Base-by-base conservation (phyloP, 2,797 vertebrate genomes). In the Phalloptychus januarius region DNA sequence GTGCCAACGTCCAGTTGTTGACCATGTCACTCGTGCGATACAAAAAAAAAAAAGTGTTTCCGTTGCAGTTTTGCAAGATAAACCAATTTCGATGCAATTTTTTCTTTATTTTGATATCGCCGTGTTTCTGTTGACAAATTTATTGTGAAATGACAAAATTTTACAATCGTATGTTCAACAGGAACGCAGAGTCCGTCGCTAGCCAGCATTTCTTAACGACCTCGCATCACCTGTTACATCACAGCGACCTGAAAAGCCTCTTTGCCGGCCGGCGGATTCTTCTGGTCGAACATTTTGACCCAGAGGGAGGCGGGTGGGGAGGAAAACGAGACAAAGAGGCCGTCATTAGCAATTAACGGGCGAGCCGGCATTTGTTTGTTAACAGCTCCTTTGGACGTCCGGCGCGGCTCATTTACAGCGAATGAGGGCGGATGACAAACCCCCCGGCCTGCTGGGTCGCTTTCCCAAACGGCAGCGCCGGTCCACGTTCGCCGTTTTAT, bases 321-420 rank as follows among this genome's bases (percentile, higher is more conserved):
- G 85, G 88, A 92, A 92, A 87, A 65, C 82, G 20, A 50, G 65
- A 88, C 89, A 94, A 93, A 93, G 88, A 90, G 81, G 54, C 92
- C 80, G 88, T 94, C 93, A 95, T 94, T 93, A 92, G 94, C 92
- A 94, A 95, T 95, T 95, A 95, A 91, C 73, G 89, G 94, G 94
- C 79, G 92, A 93, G 94, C 92, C 93, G 76, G 84, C 87, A 88
- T 95, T 94, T 94, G 93, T 95, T 94, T 95, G 94, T 94, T 95
- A 96, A 94, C 91, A 87, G 88, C 85, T 91, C 83, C 91, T 93
- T 94, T 86, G 91, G 92, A 95, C 92, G 91, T 88, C 93, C 89
- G 90, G 77, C 78, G 87, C 92, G 91, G 87, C 89, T 94, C 92
- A 93, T 94, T 95, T 94, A 94, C 91, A 91, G 92, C 90, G 86